Evolutionary conservation across 2,113 vertebrate species (phyloP), one percentile per base, ranked within the genome.

Genomic region (Vulpes vulpes): DNA sequence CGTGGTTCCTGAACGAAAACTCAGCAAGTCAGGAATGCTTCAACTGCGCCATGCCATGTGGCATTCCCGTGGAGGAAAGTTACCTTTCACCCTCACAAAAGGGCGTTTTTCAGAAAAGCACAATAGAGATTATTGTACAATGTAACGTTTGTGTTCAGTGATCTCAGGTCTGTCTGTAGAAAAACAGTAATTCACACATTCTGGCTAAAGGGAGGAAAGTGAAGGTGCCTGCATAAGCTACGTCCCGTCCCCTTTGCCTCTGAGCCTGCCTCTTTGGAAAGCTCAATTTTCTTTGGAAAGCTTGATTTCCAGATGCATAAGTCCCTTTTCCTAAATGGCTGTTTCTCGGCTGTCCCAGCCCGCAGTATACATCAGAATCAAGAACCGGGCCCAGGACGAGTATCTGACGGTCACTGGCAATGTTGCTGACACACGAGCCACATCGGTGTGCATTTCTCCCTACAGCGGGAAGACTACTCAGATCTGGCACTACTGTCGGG

Each of bases 401-500:
- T 99, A 99, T 23, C 32, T 99, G 97, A 99, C 98, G 0, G 98
- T 98, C 7, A 97, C 98, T 11, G 98, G 98, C 16, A 98, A 98
- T 35, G 80, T 96, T 0, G 96, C 98, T 1, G 98, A 98, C n/a
- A 53, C 98, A 0, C 98, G 98, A 90, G 98, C 98, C 0, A 95
- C 98, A 1, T 99, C 98, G 1, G 98, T 99, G 91, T 99, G 97
- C 1, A 91, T 98, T 0, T 97, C 98, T 78, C 98, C 99, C 0
- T 98, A 96, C 65, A 97, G 73, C 0, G 97, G 98, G 38, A 98
- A 97, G 93, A 82, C 96, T 25, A 98, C 98, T 4, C 99, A 99
- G 98, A 95, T 99, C 96, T 99, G 99, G 99, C 94, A 98, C 97
- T 99, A 99, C 97, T 98, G 97, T 25, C 94, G 9, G 1, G 99